These are phyloP conservation scores for Alsophila aescularia DNA, from an alignment of 2,888 invertebrate species.

Conservation along the genomic window DNA sequence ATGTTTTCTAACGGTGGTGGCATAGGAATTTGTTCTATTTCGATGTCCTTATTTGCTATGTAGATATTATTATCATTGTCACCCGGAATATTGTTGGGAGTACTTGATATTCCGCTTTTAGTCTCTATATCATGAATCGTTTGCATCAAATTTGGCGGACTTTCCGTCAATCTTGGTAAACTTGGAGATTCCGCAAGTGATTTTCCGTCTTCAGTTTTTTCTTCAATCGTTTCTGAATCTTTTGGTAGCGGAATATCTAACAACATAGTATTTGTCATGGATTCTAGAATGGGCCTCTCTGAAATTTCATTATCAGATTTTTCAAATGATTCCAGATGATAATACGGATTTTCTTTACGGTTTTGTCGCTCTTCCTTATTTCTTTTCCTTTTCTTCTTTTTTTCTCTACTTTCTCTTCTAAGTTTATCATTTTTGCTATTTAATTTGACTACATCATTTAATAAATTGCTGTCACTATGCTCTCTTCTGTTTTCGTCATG, in stretches of 20 bases:
- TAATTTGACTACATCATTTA: constrained; percentile 39
- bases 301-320: constrained; percentile 52
- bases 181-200: constrained; percentile 83
- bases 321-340: constrained; percentile 81
- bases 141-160: constrained; percentile 74
- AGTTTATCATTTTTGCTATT: constrained; percentile 61
- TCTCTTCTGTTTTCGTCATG: constrained; percentile 52
- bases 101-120: constrained; percentile 39
- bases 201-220: constrained; percentile 62
- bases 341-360: constrained; percentile 86
- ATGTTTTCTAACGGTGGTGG: constrained; percentile 68
- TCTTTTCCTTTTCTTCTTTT: constrained; percentile 93
- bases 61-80: constrained; percentile 54
- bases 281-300: constrained; percentile 50
- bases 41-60: constrained; percentile 59
- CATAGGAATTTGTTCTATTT: constrained; percentile 74
- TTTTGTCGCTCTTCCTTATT: constrained; percentile 90
- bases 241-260: constrained; percentile 72
- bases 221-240: constrained; percentile 57
- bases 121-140: constrained; percentile 50
- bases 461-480: constrained; percentile 63
- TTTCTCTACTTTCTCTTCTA: constrained; percentile 87
- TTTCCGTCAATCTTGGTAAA: constrained; percentile 87
- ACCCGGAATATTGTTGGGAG: constrained; percentile 27
- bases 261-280: constrained; percentile 63